Percentiles rank a stretch among this genome's conserved stretches.
These are phyloP conservation scores for Tragelaphus strepsiceros DNA, from an alignment of 2,113 vertebrate species.

Conservation along the genomic window DNA sequence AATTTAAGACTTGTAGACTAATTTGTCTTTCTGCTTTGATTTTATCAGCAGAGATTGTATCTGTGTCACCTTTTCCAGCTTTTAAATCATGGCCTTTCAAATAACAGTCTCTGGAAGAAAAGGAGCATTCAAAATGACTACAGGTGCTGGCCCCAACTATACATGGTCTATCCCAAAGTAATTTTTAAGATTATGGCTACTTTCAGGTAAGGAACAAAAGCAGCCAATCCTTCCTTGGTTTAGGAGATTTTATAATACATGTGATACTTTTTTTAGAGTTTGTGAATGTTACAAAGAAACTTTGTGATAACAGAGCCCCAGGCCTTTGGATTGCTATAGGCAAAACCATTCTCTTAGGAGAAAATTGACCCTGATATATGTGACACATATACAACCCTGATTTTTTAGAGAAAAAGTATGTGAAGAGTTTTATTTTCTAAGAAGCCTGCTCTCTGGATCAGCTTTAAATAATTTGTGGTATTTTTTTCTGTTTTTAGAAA, in stretches of 20 bases:
- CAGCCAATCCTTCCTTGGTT: neutral
- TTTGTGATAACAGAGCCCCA: neutral
- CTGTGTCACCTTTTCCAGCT: neutral
- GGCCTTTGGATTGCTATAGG: neutral
- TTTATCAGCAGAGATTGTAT: neutral
- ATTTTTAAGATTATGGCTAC: neutral
- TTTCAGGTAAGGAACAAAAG: neutral
- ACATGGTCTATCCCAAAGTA: neutral
- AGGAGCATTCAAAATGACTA: neutral
- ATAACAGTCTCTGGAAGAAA: neutral
- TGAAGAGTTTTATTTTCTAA: neutral
- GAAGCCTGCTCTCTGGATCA: neutral
- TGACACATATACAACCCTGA: neutral
- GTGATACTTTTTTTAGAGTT: neutral
- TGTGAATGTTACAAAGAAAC: neutral
- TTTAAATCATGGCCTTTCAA: neutral
- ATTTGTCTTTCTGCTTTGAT: neutral
- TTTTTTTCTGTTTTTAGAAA: neutral
- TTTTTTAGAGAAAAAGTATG: neutral
- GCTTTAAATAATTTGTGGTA: neutral
- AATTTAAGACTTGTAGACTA: neutral
- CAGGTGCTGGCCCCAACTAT: neutral
- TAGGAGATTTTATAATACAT: neutral
- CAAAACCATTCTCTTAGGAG: neutral
- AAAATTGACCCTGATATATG: neutral